Evolutionary conservation across 2,797 vertebrate genomes (phyloP).

Genomic region (Leptoclinus maculatus): DNA sequence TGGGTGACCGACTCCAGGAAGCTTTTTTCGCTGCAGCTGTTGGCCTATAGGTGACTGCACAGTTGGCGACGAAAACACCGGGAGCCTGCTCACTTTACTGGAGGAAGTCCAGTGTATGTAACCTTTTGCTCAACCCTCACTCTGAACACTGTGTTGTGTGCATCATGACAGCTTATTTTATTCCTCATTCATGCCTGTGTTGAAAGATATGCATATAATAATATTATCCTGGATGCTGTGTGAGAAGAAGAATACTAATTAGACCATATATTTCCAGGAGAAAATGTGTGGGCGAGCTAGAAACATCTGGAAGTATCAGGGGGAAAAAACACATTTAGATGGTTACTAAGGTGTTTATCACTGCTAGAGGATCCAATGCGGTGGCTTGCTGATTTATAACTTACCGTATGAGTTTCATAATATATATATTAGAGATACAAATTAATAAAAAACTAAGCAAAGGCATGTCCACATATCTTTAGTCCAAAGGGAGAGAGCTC

Average conservation of each 20-base stretch:
- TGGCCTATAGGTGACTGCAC: slow-evolving; percentile 45
- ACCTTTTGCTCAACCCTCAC: neutral
- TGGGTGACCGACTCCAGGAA: slow-evolving; percentile 38
- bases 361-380: neutral
- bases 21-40: slow-evolving; percentile 62
- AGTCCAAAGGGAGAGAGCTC: neutral
- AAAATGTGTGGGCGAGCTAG: neutral
- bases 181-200: neutral
- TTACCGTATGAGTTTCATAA: neutral
- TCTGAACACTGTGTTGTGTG: neutral
- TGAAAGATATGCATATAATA: neutral
- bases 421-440: neutral
- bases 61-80: slow-evolving; percentile 34
- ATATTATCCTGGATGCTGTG: neutral
- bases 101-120: slow-evolving; percentile 1
- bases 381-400: neutral
- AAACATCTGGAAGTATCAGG: neutral
- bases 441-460: neutral
- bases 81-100: slow-evolving; percentile 24
- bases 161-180: neutral
- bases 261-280: neutral
- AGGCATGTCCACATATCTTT: neutral
- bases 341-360: neutral
- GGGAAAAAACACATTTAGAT: neutral
- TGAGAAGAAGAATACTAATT: slow-evolving; percentile 9